Conservation (phyloP, 2,113 vertebrate species). For the Dipodomys merriami region DNA sequence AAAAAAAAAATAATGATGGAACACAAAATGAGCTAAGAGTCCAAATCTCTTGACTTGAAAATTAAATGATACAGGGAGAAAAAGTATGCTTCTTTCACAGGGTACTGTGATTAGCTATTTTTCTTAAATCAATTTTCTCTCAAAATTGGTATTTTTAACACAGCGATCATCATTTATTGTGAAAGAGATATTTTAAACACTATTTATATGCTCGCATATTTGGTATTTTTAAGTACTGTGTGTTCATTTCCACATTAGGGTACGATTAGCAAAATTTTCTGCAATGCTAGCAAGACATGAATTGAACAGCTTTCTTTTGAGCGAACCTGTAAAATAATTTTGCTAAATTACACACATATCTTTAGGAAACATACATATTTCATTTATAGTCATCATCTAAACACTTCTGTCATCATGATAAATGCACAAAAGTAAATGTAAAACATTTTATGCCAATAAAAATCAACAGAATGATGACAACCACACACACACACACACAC, state of each 20-base stretch:
- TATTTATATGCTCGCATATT: constrained; percentile 73
- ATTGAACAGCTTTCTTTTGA: constrained; percentile 37
- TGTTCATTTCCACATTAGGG: constrained; percentile 25
- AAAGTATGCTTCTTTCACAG: constrained; percentile 29
- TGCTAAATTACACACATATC: constrained; percentile 69
- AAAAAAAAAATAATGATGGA: constrained; percentile 53
- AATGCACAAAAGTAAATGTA: constrained; percentile 76
- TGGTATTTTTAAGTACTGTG: constrained; percentile 71
- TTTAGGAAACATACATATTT: constrained; percentile 50
- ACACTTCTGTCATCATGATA: constrained; percentile 62
- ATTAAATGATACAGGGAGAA: neutral
- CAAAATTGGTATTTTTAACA: constrained; percentile 70
- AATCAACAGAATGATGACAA: constrained; percentile 76
- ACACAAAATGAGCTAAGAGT: constrained; percentile 56
- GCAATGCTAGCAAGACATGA: constrained; percentile 46
- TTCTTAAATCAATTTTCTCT: constrained; percentile 61
- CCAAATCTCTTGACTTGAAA: constrained; percentile 56
- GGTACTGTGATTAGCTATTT: constrained; percentile 66
- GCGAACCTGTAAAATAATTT: constrained; percentile 68
- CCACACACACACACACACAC: too few relatives aligned
- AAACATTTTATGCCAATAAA: constrained; percentile 82
- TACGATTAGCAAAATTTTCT: constrained; percentile 63
- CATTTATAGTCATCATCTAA: constrained; percentile 63
- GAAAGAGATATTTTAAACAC: constrained; percentile 73
- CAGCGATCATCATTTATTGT: constrained; percentile 65